Conservation (phyloP, 1,140 invertebrate species). For the Belonocnema kinseyi region DNA sequence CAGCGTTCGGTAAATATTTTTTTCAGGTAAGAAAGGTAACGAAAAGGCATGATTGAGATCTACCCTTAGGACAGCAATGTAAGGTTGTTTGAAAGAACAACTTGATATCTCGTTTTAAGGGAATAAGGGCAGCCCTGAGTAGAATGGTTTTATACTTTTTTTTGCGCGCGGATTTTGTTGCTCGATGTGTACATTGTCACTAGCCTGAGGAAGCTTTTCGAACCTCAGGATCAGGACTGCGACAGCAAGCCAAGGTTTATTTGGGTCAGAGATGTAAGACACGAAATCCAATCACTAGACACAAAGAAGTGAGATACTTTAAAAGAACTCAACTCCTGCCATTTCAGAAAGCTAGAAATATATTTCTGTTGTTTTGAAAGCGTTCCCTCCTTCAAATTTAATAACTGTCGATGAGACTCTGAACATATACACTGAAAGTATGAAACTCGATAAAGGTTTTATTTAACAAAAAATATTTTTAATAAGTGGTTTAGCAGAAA, state of each 20-base stretch:
- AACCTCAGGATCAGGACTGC: constrained; percentile 4
- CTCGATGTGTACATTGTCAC: constrained; percentile 26
- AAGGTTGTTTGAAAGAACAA: constrained; percentile 17
- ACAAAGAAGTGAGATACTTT: constrained; percentile 19
- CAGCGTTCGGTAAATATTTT: background rate
- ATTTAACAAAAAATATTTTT: too few relatives aligned
- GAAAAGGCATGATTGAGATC: constrained; percentile 4
- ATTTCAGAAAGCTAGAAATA: background rate
- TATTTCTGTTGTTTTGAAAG: background rate
- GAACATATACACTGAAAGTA: too few relatives aligned
- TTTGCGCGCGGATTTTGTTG: background rate
- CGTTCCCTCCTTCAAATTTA: too few relatives aligned
- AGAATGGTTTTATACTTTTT: background rate
- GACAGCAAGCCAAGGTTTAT: constrained; percentile 22
- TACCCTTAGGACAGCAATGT: constrained; percentile 19
- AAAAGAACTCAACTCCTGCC: constrained; percentile 25
- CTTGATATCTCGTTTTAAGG: constrained; percentile 14
- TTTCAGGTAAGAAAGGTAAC: background rate
- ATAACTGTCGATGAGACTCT: too few relatives aligned
- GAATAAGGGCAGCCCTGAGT: constrained; percentile 9
- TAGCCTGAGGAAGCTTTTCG: constrained; percentile 5
- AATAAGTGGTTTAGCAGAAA: too few relatives aligned
- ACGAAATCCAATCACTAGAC: constrained; percentile 24
- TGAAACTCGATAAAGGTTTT: too few relatives aligned
- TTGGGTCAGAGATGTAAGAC: constrained; percentile 29